Conservation (phyloP, 2,113 vertebrate genomes). For the Rhombomys opimus region DNA sequence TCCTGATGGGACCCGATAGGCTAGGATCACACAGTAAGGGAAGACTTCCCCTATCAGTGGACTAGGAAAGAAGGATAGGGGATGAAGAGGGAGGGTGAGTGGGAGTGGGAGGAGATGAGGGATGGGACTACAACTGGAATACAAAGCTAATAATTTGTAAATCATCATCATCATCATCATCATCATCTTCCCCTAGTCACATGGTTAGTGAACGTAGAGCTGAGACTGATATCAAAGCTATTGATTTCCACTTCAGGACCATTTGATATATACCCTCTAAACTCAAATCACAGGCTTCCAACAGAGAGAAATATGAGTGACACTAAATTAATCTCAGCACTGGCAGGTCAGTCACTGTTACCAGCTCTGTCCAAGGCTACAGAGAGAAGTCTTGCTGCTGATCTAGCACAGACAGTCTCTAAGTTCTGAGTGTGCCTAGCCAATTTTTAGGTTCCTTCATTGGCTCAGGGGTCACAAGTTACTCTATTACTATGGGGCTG, state of each 20-base stretch:
- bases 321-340: constrained; percentile 11
- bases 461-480: constrained; percentile 18
- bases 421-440: neutral
- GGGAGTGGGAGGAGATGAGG: too few relatives aligned
- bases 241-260: neutral
- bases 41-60: too few relatives aligned
- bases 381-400: neutral
- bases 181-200: neutral
- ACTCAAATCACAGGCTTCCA: constrained; percentile 25
- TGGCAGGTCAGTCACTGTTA: constrained; percentile 44
- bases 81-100: too few relatives aligned
- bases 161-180: too few relatives aligned
- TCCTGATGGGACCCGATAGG: too few relatives aligned
- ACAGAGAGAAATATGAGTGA: constrained; percentile 22
- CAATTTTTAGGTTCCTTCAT: constrained; percentile 25
- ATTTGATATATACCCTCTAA: neutral
- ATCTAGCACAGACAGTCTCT: neutral
- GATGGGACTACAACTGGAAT: too few relatives aligned
- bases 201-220: neutral
- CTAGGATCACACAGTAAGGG: too few relatives aligned
- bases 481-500: neutral
- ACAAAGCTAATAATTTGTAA: too few relatives aligned
- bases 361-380: constrained; percentile 18
- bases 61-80: too few relatives aligned
- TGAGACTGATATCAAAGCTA: constrained; percentile 41